Base-by-base conservation (phyloP, 2,113 vertebrate genomes). In the Neopipo cinnamomea region DNA sequence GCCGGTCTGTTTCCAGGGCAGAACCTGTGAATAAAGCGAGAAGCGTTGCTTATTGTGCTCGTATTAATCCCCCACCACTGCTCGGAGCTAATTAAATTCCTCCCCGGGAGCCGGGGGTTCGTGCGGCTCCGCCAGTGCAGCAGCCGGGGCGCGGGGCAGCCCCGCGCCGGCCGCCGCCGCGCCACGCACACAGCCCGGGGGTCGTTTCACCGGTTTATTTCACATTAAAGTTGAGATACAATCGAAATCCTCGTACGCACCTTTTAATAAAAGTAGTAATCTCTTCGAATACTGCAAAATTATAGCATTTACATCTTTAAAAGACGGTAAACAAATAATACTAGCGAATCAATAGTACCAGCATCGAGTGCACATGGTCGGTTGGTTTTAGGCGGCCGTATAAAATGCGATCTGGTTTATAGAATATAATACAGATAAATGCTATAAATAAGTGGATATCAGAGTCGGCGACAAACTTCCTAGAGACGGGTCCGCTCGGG, bases 21-120 rank as follows among this genome's bases (percentile, higher is more conserved):
- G 91, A 92, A 96, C 92, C 71, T 91, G 91, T 63, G 96, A 96
- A 97, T 86, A 97, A 98, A 98, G 93, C 78, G 75, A 80, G 88
- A 89, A 96, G 94, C 55, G 95, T 96, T 98, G 97, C 98, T 98
- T 98, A 97, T 97, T 97, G 96, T 97, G 97, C 89, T 95, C 75
- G 87, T 94, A 79, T 96, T 97, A 98, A 98, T 96, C 95, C 95
- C 30, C 96, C 96, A 94, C 95, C 4, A 9, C 95, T 39, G 28
- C 91, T 78, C 74, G 96, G 97, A 98, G 96, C 97, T 98, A 97
- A 98, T 98, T 97, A 98, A 97, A 98, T 96, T 96, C 96, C 97
- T 96, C 92, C 95, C 97, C 42, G 67, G 94, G 96, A 92, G 91
- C 83, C 53, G 12, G 20, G 41, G 56, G 30, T 23, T 42, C 10